Base-by-base conservation (phyloP, 2,113 vertebrate genomes). In the Salvelinus alpinus region DNA sequence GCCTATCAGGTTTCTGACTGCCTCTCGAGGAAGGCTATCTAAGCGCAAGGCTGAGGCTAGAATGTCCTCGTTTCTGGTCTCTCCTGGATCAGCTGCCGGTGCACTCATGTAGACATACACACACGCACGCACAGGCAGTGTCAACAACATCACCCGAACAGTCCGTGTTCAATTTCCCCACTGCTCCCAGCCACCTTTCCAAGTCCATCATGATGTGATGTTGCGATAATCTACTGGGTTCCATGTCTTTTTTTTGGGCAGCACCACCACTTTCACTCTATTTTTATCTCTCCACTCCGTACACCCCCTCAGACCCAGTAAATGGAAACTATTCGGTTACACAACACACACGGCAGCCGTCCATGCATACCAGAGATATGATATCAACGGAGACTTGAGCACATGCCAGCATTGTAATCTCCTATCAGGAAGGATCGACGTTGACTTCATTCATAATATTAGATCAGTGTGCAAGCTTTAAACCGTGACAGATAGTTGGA, bases 321-420 rank as follows among this genome's bases (percentile, higher is more conserved):
- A 82, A 70, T 76, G 76, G 66, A 76, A 78, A 76, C 70, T 72
- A 85, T 80, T 74, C 34, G 59, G 34, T 82, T 85, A 70, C 73
- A 76, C 78, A 80, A 71, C 44, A 71, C 47, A 51, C 24, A 27
- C 24, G 9, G 69, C n/a, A 51, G 44, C 29, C 27, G 5, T 18
- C 51, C 16, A 25, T 67, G 27, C 25, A 31, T 31, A 67, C 65
- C n/a, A 62, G 3, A 62, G n/a, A 62, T 34, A 67, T 67, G 11
- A 62, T n/a, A 67, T 67, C 8, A 25, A 34, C 12, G 1, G 18
- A 16, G 29, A 13, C 65, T 34, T 31, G 14, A 31, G 27, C 65
- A 67, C 27, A 20, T 67, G 27, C 14, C 48, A 79, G 29, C 20
- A 13, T 22, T 62, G n/a, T 24, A 62, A 62, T 18, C n/a, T 62